These are phyloP conservation scores for Parapsyche elsis DNA, from an alignment of 1,140 invertebrate genomes.

Conservation along the genomic window DNA sequence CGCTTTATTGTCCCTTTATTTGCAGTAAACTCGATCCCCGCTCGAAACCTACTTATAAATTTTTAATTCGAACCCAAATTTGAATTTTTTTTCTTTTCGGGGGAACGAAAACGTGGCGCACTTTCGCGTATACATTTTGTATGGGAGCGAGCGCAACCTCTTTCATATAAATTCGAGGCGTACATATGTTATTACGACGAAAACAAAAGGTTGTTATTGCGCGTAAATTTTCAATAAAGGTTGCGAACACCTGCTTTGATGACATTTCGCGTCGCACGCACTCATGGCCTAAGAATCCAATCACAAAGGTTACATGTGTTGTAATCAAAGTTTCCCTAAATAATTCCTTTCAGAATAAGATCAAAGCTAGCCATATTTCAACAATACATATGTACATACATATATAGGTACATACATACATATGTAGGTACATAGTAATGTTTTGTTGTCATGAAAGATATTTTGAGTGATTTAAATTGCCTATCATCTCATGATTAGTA, in stretches of 20 bases:
- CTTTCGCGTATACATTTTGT: no score
- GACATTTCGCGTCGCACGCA: background rate
- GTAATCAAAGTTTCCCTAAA: background rate
- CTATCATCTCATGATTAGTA: no score
- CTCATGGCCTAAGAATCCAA: background rate
- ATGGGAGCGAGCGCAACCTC: no score
- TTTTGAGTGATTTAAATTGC: no score
- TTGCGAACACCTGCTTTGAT: slow-evolving; percentile 21
- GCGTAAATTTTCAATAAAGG: slow-evolving; percentile 32
- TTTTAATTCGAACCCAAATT: slow-evolving; percentile 1
- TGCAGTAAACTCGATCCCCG: slow-evolving; percentile 29
- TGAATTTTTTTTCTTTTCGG: background rate
- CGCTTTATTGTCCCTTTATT: slow-evolving; percentile 45
- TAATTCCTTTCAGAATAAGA: no score
- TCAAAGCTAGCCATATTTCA: no score
- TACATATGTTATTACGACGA: background rate
- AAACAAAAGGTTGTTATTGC: background rate
- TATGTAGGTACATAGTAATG: background rate
- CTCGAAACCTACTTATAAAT: slow-evolving; percentile 6
- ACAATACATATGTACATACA: background rate
- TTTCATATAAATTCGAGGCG: no score
- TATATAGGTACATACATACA: slow-evolving; percentile 1
- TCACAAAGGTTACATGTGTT: background rate
- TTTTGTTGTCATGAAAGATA: no score
- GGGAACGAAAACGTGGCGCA: no score